Percentiles rank a stretch among this genome's conserved stretches.
phyloP scores from a whole-genome alignment of 2,113 vertebrate genomes.

The Todiramphus saurophagus region DNA sequence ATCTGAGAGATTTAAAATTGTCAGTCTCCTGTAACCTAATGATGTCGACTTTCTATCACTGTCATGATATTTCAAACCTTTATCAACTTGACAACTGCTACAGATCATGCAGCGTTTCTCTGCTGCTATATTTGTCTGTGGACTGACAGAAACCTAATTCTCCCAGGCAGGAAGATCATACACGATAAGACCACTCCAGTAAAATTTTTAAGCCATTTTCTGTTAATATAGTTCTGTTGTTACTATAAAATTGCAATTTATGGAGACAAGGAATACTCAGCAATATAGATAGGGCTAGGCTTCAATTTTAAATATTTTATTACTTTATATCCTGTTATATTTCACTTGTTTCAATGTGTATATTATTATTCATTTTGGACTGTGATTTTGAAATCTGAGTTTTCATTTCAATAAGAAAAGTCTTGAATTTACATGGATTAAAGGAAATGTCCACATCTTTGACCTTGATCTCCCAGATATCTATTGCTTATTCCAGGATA shows the following conservation, averaged over 20 bases:
- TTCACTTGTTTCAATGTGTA: not conserved
- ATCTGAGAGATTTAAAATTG: not conserved
- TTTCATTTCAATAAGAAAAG: not conserved
- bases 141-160: not conserved
- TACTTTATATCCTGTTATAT: not conserved
- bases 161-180: not conserved
- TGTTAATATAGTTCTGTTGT: not conserved
- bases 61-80: not conserved
- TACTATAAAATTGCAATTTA: not conserved
- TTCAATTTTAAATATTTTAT: not conserved
- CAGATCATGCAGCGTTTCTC: not conserved
- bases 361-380: not conserved
- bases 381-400: not conserved
- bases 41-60: not conserved
- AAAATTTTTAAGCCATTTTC: not conserved
- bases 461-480: not conserved
- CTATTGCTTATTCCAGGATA: not conserved
- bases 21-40: not conserved
- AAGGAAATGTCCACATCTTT: not conserved
- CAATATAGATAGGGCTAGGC: not conserved
- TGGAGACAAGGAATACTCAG: not conserved
- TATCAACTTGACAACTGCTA: not conserved
- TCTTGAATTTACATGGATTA: not conserved
- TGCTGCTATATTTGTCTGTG: not conserved
- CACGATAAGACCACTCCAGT: not conserved